Evolutionary conservation across 2,113 vertebrate species (phyloP).

Genomic region (Pseudorectes ferrugineus): DNA sequence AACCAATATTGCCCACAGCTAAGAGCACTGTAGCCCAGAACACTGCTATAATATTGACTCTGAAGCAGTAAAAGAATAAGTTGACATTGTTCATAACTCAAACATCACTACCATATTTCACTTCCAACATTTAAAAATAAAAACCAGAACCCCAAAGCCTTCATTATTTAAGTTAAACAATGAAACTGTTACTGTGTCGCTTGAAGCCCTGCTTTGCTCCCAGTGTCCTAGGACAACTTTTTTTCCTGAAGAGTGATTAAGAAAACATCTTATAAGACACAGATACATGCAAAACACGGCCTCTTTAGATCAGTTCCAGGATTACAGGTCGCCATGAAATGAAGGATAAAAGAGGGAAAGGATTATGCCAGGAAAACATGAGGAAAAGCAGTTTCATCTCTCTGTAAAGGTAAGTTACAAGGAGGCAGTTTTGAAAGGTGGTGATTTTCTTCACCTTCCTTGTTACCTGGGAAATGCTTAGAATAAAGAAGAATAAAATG

Average conservation of each 20-base stretch:
- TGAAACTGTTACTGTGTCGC: slow-evolving; percentile 49
- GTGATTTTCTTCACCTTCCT: neutral
- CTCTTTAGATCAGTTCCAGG: neutral
- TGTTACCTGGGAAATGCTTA: neutral
- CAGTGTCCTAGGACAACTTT: slow-evolving; percentile 33
- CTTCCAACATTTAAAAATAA: slow-evolving; percentile 57
- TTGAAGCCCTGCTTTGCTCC: slow-evolving; percentile 26
- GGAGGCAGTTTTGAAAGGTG: neutral
- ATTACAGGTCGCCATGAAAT: neutral
- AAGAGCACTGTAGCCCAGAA: neutral
- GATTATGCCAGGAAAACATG: neutral
- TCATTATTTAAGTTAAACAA: slow-evolving; percentile 73
- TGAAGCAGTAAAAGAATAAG: slow-evolving; percentile 41
- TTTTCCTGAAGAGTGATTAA: slow-evolving; percentile 28
- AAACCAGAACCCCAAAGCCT: slow-evolving; percentile 46
- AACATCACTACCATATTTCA: slow-evolving; percentile 19
- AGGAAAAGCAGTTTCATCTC: neutral
- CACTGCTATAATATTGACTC: slow-evolving; percentile 30
- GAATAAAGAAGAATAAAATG: neutral
- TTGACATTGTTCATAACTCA: slow-evolving; percentile 31
- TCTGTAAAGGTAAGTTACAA: neutral
- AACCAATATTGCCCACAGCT: neutral
- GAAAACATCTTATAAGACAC: slow-evolving; percentile 45
- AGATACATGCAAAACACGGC: neutral
- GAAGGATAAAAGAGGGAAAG: neutral